Base-by-base conservation (phyloP, 2,797 vertebrate genomes). In the Thunnus albacares region DNA sequence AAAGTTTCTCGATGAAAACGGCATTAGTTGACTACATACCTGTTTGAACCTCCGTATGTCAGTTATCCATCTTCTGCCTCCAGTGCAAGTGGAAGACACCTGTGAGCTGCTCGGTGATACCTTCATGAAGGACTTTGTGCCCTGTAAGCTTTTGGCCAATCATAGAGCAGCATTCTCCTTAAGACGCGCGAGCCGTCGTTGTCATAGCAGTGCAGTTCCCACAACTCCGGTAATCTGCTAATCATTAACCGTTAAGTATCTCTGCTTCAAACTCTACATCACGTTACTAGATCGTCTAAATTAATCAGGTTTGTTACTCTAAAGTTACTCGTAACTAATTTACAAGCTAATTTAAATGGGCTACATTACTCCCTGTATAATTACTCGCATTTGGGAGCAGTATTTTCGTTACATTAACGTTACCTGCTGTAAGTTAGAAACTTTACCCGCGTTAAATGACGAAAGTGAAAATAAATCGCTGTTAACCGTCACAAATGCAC, bases 101-200 rank as follows among this genome's bases (percentile, higher is more conserved):
- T 61, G 49, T 41, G 70, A 65, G 57, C 53, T 26, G 24, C 75
- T 68, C 41, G 0, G 51, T 26, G 30, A 56, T 30, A 86, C 82
- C 80, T 87, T 87, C 79, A 2, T 0, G 52, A 28, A 15, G 81
- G 85, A 93, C 85, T 89, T 86, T 84, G 84, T 55, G 62, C 82
- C 2, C 70, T 84, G 8, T 38, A 67, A 89, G 84, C 82, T 65
- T 13, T 76, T 2, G 84, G 84, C 92, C 91, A 92, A 92, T 93
- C 85, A 82, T 58, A 83, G 60, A 13, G 77, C 76, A 18, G 79
- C 66, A 18, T 69, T 75, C 28, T 74, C 57, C 52, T 73, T 73
- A 80, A 83, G 56, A 68, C 68, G 26, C 59, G 26, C 49, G 18
- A 68, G 74, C 9, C 22, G 8, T 38, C 3, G 47, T 68, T 20